phyloP scores from a whole-genome alignment of 2,888 invertebrate genomes.

The Drosophila anceps region DNA sequence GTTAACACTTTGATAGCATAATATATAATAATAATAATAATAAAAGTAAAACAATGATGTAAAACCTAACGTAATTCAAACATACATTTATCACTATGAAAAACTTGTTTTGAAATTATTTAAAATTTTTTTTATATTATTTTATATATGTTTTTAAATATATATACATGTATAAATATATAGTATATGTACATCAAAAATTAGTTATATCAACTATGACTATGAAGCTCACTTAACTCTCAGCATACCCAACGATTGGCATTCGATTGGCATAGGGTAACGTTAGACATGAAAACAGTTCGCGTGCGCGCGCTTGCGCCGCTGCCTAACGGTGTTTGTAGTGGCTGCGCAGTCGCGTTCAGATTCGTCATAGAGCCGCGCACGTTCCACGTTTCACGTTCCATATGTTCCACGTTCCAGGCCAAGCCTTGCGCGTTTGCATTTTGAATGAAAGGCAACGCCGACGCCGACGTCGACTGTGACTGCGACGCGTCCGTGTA shows the following conservation, averaged over 20 bases:
- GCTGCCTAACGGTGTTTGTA: conserved; percentile 75
- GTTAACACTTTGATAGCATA: background rate
- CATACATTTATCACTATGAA: too few species aligned
- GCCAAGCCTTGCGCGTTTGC: conserved; percentile 57
- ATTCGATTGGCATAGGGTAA: conserved; percentile 30
- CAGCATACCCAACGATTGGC: background rate
- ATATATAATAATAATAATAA: too few species aligned
- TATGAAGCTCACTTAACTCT: background rate
- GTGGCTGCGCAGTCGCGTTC: conserved; percentile 58
- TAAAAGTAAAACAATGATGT: too few species aligned
- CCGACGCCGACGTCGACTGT: conserved; percentile 15
- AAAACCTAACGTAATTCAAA: too few species aligned
- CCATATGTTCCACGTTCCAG: conserved; percentile 51
- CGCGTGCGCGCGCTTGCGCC: conserved; percentile 65
- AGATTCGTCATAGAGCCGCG: conserved; percentile 56
- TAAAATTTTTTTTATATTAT: too few species aligned
- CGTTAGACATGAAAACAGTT: conserved; percentile 63
- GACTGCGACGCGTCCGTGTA: conserved; percentile 23
- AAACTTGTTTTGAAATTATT: too few species aligned
- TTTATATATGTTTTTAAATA: too few species aligned
- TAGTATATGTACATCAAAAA: background rate
- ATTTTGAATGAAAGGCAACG: conserved; percentile 57
- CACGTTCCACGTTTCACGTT: conserved; percentile 35
- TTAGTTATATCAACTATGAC: too few species aligned
- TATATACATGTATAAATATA: background rate